Base-by-base conservation (phyloP, 2,797 vertebrate genomes). In the Trachurus trachurus region DNA sequence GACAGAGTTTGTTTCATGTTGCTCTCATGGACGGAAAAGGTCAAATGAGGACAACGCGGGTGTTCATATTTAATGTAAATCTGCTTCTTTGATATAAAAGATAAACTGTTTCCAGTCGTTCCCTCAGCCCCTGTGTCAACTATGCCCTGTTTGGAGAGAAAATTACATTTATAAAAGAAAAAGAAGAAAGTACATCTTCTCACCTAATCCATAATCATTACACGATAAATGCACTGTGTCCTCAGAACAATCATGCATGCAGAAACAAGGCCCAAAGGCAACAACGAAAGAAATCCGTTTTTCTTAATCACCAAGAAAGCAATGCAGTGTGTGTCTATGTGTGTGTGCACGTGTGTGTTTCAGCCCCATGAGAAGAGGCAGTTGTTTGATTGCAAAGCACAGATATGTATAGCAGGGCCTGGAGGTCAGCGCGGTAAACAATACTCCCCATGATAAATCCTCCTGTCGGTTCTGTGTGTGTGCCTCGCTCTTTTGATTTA, bases 351-450 rank as follows among this genome's bases (percentile, higher is more conserved):
- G 74, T 81, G 72, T 89, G 57, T 76, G 73, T 74, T 81, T 71
- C 34, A 78, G 66, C 69, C 84, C 64, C 42, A 4, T 52, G 81
- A 85, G 82, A 74, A 64, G 68, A 75, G 80, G 74, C 58, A 4
- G 67, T 66, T 86, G 88, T 90, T 91, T 88, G 86, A 92, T 91
- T 87, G 89, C 79, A 80, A 68, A 85, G 85, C 80, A 72, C 80
- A 89, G 84, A 89, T 90, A 88, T 92, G 91, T 89, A 82, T 77
- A 87, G 81, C 82, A 82, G 82, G 84, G 86, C 88, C 88, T 73
- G 83, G 89, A 93, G 93, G 92, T 94, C 90, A 92, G 80, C 9
- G 61, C 26, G 70, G 91, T 93, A 94, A 94, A 93, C 92, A 94
- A 92, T 91, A 89, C 84, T 90, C 85, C 69, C 84, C 11, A 49